Percentiles rank a stretch among this genome's conserved stretches.
These are phyloP conservation scores for Palythoa caribaeorum DNA, from an alignment of 92 coral and sea anemone genomes.

Conservation along the genomic window DNA sequence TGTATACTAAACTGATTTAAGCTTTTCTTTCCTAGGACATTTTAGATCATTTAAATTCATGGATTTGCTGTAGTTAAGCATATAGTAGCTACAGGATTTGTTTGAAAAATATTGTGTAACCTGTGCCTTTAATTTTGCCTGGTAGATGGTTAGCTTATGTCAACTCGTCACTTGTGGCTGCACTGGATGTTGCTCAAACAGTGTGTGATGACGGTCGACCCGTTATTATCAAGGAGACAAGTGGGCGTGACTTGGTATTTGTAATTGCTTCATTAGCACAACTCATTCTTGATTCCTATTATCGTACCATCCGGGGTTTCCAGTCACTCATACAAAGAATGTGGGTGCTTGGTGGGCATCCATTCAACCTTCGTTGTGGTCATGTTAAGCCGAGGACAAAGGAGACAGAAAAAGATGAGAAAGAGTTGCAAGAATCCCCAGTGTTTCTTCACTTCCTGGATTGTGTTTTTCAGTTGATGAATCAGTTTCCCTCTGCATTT, in stretches of 20 bases:
- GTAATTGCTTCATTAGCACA: slow-evolving; percentile 93
- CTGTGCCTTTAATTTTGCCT: not conserved
- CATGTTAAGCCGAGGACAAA: slow-evolving; percentile 68
- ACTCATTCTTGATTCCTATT: slow-evolving; percentile 85
- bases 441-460: slow-evolving; percentile 96
- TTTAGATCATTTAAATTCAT: not conserved
- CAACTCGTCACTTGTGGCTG: slow-evolving; percentile 80
- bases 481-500: slow-evolving; percentile 95
- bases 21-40: not conserved
- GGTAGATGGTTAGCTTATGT: slow-evolving; percentile 83
- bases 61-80: not conserved
- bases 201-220: slow-evolving; percentile 85
- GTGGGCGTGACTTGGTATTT: slow-evolving; percentile 90
- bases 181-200: slow-evolving; percentile 84
- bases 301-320: slow-evolving; percentile 95
- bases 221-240: slow-evolving; percentile 85
- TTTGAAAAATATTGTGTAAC: no score
- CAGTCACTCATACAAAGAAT: slow-evolving; percentile 94
- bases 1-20: no score
- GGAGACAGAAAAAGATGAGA: slow-evolving; percentile 78
- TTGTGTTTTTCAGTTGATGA: slow-evolving; percentile 93
- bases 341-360: slow-evolving; percentile 99
- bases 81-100: not conserved
- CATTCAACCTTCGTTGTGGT: slow-evolving; percentile 86
- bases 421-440: slow-evolving; percentile 84